Conservation (phyloP, 2,888 invertebrate genomes). For the Diaperis boleti region DNA sequence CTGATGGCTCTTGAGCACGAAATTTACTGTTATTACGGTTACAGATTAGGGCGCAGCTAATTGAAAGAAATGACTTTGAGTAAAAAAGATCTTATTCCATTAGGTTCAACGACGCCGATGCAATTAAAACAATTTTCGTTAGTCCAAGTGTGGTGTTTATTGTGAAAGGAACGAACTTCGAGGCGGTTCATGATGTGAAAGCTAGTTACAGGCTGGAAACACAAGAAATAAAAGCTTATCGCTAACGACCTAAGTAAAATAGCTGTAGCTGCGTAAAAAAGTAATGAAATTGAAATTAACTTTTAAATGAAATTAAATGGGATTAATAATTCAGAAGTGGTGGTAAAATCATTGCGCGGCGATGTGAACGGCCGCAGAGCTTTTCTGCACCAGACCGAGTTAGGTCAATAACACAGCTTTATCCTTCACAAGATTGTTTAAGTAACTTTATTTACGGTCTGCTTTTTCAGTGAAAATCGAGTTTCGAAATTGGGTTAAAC, state of each 20-base stretch:
- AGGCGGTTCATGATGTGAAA: background rate
- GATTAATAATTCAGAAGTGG: too few species aligned
- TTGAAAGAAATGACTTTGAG: conserved; percentile 34
- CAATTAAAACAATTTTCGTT: conserved; percentile 35
- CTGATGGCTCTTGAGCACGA: conserved; percentile 16
- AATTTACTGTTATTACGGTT: conserved; percentile 30
- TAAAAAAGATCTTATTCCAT: conserved; percentile 27
- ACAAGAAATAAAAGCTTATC: background rate
- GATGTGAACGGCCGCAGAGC: too few species aligned
- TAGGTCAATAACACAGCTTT: conserved; percentile 25
- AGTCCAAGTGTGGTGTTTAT: conserved; percentile 33
- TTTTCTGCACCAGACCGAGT: background rate
- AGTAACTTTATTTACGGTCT: conserved; percentile 38
- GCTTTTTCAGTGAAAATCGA: conserved; percentile 34
- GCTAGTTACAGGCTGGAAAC: background rate
- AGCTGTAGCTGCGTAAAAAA: too few species aligned
- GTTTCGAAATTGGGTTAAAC: conserved; percentile 38
- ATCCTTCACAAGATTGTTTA: conserved; percentile 31
- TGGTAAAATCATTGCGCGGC: too few species aligned
- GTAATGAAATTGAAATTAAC: too few species aligned
- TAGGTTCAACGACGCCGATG: conserved; percentile 13
- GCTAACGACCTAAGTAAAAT: background rate
- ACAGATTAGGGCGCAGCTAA: conserved; percentile 30
- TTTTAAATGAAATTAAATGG: too few species aligned
- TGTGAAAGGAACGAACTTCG: conserved; percentile 8